Evolutionary conservation across 2,888 invertebrate genomes (phyloP).

Genomic region (Aromia moschata): DNA sequence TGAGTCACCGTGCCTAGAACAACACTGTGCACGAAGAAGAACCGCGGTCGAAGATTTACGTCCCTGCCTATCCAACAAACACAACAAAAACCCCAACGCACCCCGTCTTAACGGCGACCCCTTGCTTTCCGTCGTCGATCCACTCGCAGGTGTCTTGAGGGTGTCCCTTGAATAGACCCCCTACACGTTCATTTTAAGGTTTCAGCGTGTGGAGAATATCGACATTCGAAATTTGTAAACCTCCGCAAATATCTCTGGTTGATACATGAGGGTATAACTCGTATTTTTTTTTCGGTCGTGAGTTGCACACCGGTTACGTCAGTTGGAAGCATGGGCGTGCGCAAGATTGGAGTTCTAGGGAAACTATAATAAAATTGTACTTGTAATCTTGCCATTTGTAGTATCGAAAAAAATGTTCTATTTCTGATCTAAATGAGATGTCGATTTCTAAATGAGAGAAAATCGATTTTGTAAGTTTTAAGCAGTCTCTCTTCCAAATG

Average conservation of each 20-base stretch:
- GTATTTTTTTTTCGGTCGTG: conserved; percentile 11
- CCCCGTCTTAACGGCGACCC: conserved; percentile 15
- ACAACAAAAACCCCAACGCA: conserved; percentile 8
- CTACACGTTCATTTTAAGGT: conserved; percentile 24
- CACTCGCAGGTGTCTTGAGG: conserved; percentile 41
- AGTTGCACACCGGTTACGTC: no score
- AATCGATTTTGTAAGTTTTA: no score
- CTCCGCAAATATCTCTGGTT: conserved; percentile 29
- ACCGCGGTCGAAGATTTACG: conserved; percentile 2
- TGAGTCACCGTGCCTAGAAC: background rate
- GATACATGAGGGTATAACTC: conserved; percentile 27
- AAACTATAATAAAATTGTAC: background rate
- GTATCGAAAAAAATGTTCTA: no score
- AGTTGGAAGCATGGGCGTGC: conserved; percentile 7
- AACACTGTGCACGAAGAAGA: no score
- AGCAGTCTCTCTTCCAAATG: no score
- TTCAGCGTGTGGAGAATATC: conserved; percentile 27
- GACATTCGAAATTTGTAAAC: conserved; percentile 24
- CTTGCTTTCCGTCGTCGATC: conserved; percentile 4
- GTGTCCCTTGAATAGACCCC: conserved; percentile 35
- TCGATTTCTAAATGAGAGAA: no score
- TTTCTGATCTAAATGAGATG: no score
- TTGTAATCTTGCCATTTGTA: no score
- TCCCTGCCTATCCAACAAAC: conserved; percentile 5
- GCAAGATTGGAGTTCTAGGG: background rate